phyloP scores from a whole-genome alignment of 2,113 vertebrate species.

The Brienomyrus longianalis region DNA sequence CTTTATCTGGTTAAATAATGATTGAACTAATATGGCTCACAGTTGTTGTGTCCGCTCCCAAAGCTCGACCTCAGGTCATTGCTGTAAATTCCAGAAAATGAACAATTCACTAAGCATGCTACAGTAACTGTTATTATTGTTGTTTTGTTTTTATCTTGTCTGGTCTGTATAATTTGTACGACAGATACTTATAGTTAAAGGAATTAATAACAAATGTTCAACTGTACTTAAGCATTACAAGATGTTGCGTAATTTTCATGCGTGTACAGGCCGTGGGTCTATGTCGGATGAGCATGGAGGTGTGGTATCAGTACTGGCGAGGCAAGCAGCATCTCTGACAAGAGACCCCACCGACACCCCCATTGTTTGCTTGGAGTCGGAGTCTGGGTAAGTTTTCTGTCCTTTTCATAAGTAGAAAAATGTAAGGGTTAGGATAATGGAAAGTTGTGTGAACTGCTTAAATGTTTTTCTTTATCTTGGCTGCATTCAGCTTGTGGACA shows the following conservation, averaged over 20 bases:
- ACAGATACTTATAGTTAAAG: neutral
- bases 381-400: conserved; percentile 72
- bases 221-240: neutral
- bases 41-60: neutral
- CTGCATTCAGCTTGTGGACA: neutral
- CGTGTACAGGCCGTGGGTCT: conserved; percentile 76
- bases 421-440: neutral
- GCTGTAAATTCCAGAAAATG: neutral
- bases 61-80: neutral
- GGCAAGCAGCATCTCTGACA: conserved; percentile 81
- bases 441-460: neutral
- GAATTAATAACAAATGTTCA: neutral
- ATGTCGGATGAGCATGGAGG: conserved; percentile 91
- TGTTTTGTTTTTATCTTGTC: neutral
- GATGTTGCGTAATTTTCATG: neutral
- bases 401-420: neutral
- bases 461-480: neutral
- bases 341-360: conserved; percentile 82
- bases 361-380: conserved; percentile 89
- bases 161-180: neutral
- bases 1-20: neutral
- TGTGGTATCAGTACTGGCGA: conserved; percentile 82
- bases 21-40: neutral
- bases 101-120: neutral
- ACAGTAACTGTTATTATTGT: neutral